Evolutionary conservation across 23 tunicate species (phyloP), one percentile per base, ranked within the genome.

Genomic region (Ciona savignyi): DNA sequence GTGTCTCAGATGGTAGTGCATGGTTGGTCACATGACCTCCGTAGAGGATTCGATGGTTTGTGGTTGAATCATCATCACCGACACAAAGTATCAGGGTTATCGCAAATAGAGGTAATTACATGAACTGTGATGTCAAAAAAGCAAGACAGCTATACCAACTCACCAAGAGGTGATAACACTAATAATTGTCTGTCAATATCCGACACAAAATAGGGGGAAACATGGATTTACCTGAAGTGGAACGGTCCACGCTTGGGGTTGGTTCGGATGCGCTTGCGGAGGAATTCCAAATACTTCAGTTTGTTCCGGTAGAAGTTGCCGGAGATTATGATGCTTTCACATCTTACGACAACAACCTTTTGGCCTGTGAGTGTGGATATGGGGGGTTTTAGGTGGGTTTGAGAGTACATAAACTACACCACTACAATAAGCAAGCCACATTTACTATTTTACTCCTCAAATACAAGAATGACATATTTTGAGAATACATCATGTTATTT

Each of bases 231-330:
- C 92, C 92, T 85, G 78, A 85, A 79, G 74, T 93, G 98, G 74
- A 86, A 93, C 15, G 98, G 98, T 56, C 98, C 98, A 27, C 89
- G 63, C 3, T 51, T 77, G 30, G 98, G 98, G 73, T 93, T 87
- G 51, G 98, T 93, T 25, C 81, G 62, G 73, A 65, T 82, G 68
- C 98, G 51, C 71, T 93, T 93, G 31, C 79, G 66, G 51, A 93
- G 82, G 74, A 76, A 93, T 29, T 93, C 98, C 89, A 93, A 73
- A 51, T 75, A 82, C 89, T 93, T 93, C 75, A 93, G 63, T 32
- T 93, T 93, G 82, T 93, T 93, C 66, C 98, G 75, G 83, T 93
- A 93, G 70, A 93, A 93, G 82, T 93, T 93, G 0, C 98, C 98
- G 2, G 98, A 93, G 20, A 93, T 93, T 0, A 93, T 20, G 19